phyloP scores from a whole-genome alignment of 1,140 invertebrate genomes.

The Metaphire vulgaris region DNA sequence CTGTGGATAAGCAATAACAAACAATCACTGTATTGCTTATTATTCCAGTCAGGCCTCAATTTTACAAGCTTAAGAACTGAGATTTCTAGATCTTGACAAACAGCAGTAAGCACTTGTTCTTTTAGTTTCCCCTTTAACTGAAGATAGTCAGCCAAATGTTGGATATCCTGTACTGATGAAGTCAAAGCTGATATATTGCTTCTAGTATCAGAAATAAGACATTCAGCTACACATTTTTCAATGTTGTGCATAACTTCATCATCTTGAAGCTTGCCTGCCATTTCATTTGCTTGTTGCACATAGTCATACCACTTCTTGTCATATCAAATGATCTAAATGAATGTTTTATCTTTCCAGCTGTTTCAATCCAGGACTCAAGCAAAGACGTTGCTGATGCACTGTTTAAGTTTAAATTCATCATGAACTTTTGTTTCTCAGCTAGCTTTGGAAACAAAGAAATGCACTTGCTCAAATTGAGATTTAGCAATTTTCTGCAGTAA shows the following conservation, averaged over 20 bases:
- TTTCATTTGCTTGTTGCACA: neutral
- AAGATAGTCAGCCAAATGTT: neutral
- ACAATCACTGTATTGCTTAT: neutral
- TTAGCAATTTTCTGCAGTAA: neutral
- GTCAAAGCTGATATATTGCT: neutral
- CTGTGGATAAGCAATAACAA: neutral
- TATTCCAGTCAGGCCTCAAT: neutral
- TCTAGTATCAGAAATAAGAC: neutral
- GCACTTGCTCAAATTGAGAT: neutral
- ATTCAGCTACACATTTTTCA: neutral
- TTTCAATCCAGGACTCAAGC: neutral
- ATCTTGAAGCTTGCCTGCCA: neutral
- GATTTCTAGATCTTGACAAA: neutral
- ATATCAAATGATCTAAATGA: neutral
- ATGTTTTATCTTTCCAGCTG: too few species aligned
- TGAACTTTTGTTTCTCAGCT: neutral
- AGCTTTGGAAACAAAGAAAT: neutral
- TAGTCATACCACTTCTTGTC: neutral
- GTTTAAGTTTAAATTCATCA: neutral
- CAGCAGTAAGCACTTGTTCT: neutral
- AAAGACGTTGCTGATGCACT: neutral
- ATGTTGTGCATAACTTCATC: neutral
- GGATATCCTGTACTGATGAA: neutral
- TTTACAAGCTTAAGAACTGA: neutral
- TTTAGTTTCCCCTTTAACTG: neutral